Base-by-base conservation (phyloP, 2,113 vertebrate genomes). In the Tinamus guttatus region DNA sequence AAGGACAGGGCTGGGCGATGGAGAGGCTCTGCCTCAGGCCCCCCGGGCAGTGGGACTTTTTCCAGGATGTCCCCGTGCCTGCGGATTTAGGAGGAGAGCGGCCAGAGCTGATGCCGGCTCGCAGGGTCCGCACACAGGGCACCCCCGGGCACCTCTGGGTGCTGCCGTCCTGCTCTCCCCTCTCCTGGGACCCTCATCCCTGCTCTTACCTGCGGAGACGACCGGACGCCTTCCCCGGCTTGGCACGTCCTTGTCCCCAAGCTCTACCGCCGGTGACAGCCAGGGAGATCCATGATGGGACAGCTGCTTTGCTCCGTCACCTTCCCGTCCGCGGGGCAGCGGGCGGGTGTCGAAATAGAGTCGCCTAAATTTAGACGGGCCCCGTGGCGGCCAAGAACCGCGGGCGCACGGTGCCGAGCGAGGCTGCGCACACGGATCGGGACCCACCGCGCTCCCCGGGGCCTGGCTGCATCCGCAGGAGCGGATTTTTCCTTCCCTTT, bases 281-380 rank as follows among this genome's bases (percentile, higher is more conserved):
- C 60, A 9, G 43, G 14, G 9, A 25, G 2, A 40, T 27, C 67
- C 78, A 0, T 1, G 45, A 34, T 7, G 6, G 2, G 25, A 15
- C 9, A 28, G 71, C 34, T 5, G 1, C 40, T 96, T 91, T 93
- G 91, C 87, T 89, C 95, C 0, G 73, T 90, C 86, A 81, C 81
- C 68, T 49, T 51, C 52, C 77, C 68, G 12, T 45, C 52, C 4
- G 1, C 52, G 0, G 85, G 51, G 65, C 92, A 86, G 89, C 15
- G 41, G 71, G n/a, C 20, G 52, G 83, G 62, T 58, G 18, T n/a
- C n/a, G 81, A 94, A 95, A 93, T 94, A 71, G 71, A 94, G 47
- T 81, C 7, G 34, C 78, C 96, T 97, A 97, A 97, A 97, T 97
- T 97, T 97, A 97, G 96, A 30, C 10, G 20, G 59, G 74, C 75